phyloP scores from a whole-genome alignment of 2,888 invertebrate genomes.

The Apamea crenata region DNA sequence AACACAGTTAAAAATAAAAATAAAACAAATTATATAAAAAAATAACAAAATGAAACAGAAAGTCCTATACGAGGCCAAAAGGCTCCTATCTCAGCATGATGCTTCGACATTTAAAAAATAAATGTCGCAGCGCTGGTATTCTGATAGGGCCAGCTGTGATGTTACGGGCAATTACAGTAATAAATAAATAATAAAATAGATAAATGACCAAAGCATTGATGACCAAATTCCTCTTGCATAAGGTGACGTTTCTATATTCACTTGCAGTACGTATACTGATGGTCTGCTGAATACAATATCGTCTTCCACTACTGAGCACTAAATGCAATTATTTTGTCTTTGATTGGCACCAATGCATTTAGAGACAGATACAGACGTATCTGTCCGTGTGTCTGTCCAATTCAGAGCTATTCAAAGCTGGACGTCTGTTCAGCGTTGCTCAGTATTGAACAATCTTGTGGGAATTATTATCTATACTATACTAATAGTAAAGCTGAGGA shows the following conservation, averaged over 20 bases:
- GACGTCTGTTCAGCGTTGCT: not conserved
- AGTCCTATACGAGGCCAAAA: too few relatives aligned
- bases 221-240: not conserved
- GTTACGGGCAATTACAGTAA: too few relatives aligned
- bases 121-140: too few relatives aligned
- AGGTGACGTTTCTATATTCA: not conserved
- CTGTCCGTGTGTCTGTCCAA: not conserved
- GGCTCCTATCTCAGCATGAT: too few relatives aligned
- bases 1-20: too few relatives aligned
- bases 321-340: slow-evolving; percentile 6
- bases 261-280: not conserved
- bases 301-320: slow-evolving; percentile 3
- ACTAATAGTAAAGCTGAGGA: too few relatives aligned
- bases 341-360: slow-evolving; percentile 6
- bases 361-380: not conserved
- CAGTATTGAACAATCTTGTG: not conserved
- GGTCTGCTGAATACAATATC: not conserved
- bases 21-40: too few relatives aligned
- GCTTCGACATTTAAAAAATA: too few relatives aligned
- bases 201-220: not conserved
- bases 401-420: not conserved
- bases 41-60: too few relatives aligned
- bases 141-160: too few relatives aligned
- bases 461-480: not conserved
- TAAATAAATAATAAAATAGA: too few relatives aligned